These are phyloP conservation scores for Zygogramma bicolorata DNA, from an alignment of 2,888 invertebrate genomes.

Conservation along the genomic window DNA sequence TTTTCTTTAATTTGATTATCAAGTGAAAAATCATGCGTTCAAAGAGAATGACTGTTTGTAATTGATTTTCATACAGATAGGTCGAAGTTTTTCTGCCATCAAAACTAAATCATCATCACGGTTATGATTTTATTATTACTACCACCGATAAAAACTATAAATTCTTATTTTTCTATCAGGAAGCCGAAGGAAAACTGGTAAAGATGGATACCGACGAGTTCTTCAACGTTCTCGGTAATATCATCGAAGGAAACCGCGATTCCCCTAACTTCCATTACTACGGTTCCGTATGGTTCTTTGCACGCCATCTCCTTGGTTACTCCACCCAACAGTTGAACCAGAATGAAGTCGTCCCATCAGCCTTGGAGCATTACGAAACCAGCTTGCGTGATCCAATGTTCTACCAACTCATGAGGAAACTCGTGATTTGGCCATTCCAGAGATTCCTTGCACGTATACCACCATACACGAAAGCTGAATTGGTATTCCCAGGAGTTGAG, in stretches of 20 bases:
- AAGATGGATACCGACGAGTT: constrained; percentile 65
- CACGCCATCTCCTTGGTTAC: constrained; percentile 72
- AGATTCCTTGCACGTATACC: constrained; percentile 72
- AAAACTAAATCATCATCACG: too few species aligned
- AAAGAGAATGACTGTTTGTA: too few species aligned
- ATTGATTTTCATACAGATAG: too few species aligned
- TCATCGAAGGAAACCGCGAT: constrained; percentile 75
- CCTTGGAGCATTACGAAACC: constrained; percentile 75
- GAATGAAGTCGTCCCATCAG: constrained; percentile 70
- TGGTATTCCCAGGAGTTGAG: constrained; percentile 72
- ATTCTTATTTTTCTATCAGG: neutral
- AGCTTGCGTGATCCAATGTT: constrained; percentile 77
- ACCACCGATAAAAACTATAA: neutral
- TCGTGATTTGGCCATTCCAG: constrained; percentile 70
- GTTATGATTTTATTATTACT: too few species aligned
- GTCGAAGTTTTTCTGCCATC: too few species aligned
- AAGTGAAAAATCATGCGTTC: too few species aligned
- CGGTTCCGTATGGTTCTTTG: constrained; percentile 67
- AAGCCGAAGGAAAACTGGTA: neutral
- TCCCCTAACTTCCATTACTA: constrained; percentile 73
- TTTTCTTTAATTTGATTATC: too few species aligned
- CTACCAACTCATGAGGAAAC: constrained; percentile 75
- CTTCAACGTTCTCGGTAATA: constrained; percentile 73
- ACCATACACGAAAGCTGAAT: constrained; percentile 73
- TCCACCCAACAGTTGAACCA: constrained; percentile 58